phyloP scores from a whole-genome alignment of 2,888 invertebrate species.

The Desoria tigrina region DNA sequence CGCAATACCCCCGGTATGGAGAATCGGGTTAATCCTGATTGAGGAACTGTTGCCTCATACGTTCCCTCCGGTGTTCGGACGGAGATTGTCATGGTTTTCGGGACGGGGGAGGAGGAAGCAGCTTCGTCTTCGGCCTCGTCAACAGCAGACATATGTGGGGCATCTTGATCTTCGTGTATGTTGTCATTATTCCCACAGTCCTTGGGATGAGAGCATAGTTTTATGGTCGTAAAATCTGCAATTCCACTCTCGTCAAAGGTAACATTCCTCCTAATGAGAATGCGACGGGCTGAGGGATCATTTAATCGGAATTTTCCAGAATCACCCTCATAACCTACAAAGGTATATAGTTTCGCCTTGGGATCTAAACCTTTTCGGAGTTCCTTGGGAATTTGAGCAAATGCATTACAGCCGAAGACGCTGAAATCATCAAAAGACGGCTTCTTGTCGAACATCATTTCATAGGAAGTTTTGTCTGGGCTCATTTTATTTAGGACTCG shows the following conservation, averaged over 20 bases:
- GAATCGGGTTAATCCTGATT: too few species aligned
- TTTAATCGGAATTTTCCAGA: conserved; percentile 50
- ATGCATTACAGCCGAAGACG: conserved; percentile 55
- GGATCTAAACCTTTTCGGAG: conserved; percentile 8
- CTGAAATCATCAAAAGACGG: conserved; percentile 54
- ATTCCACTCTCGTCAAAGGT: conserved; percentile 41
- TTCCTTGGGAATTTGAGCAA: conserved; percentile 21
- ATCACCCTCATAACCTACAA: conserved; percentile 47
- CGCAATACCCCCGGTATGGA: not conserved
- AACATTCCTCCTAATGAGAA: conserved; percentile 49
- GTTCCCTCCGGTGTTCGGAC: not conserved
- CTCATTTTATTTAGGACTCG: conserved; percentile 51
- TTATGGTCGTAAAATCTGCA: not conserved
- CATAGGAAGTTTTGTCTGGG: conserved; percentile 54
- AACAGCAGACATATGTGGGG: not conserved
- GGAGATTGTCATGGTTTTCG: not conserved
- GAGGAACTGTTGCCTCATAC: not conserved
- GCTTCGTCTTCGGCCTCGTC: too few species aligned
- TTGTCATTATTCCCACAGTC: not conserved
- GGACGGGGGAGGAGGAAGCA: too few species aligned
- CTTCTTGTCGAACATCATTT: conserved; percentile 55
- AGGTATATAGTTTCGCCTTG: not conserved
- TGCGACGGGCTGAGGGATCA: conserved; percentile 35
- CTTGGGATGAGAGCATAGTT: too few species aligned
- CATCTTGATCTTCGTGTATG: too few species aligned